A percentile compares a stretch with the other conserved stretches of the same genome.
Evolutionary conservation across 2,888 invertebrate genomes (phyloP).

Genomic region (Watsonalla cultraria): DNA sequence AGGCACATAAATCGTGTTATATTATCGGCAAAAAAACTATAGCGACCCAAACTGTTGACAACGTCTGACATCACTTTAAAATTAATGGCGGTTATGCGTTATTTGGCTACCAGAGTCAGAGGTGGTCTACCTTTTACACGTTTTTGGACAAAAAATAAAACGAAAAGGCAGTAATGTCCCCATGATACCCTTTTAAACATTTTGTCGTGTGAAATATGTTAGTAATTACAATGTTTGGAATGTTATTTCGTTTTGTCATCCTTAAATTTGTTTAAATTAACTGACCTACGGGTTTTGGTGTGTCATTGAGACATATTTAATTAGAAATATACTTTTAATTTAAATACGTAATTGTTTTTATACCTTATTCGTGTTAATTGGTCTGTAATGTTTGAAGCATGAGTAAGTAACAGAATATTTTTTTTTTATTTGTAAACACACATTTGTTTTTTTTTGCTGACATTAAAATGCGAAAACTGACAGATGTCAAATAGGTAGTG

Average conservation of each 20-base stretch:
- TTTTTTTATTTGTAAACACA: too few relatives aligned
- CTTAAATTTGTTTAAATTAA: neutral
- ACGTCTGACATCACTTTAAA: constrained; percentile 62
- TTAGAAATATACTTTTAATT: too few relatives aligned
- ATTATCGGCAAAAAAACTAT: constrained; percentile 51
- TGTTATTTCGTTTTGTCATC: constrained; percentile 15
- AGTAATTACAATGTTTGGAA: constrained; percentile 50
- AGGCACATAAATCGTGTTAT: constrained; percentile 60
- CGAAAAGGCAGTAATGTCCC: constrained; percentile 36
- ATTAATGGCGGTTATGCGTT: constrained; percentile 68
- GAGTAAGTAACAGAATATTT: too few relatives aligned
- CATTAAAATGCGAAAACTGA: too few relatives aligned
- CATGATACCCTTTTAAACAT: constrained; percentile 41
- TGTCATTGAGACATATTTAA: neutral
- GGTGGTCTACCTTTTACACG: constrained; percentile 67
- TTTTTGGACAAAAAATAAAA: constrained; percentile 17
- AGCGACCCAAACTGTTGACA: constrained; percentile 67
- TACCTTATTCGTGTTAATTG: too few relatives aligned
- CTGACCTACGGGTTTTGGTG: neutral
- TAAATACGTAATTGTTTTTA: too few relatives aligned
- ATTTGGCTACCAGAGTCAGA: constrained; percentile 67
- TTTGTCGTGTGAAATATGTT: constrained; percentile 56
- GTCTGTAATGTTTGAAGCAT: too few relatives aligned
- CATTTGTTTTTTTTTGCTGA: too few relatives aligned
- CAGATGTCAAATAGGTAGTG: too few relatives aligned